Evolutionary conservation across 2,113 vertebrate genomes (phyloP).

Genomic region (Alligator sinensis): DNA sequence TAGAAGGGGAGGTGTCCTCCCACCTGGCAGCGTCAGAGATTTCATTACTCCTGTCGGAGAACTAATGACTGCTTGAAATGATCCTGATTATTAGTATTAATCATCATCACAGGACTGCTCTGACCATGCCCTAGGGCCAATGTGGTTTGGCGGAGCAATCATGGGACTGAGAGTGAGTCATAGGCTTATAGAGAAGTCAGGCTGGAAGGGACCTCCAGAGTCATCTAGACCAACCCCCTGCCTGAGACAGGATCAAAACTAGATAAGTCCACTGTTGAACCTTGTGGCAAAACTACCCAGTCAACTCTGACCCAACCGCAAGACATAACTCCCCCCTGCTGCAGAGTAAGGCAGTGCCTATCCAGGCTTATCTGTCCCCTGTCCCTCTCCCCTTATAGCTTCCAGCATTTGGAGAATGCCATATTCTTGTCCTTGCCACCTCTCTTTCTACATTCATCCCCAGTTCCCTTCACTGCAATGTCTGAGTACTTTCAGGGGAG

Average conservation of each 20-base stretch:
- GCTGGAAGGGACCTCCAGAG: too few species aligned
- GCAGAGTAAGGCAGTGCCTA: too few species aligned
- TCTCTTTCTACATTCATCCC: background rate
- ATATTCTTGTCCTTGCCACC: background rate
- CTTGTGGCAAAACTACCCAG: too few species aligned
- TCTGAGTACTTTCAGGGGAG: background rate
- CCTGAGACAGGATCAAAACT: too few species aligned
- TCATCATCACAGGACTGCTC: background rate
- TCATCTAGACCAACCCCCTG: too few species aligned
- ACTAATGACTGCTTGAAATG: background rate
- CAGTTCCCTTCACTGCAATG: background rate
- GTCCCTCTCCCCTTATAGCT: too few species aligned
- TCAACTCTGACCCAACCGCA: too few species aligned
- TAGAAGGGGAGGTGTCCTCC: background rate
- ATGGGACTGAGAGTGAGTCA: background rate
- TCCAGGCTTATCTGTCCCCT: too few species aligned
- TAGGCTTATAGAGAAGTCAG: too few species aligned
- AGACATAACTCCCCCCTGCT: too few species aligned
- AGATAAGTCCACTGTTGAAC: too few species aligned
- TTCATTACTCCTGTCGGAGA: background rate
- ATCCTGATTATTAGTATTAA: background rate
- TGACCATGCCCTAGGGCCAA: background rate
- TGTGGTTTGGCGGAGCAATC: background rate
- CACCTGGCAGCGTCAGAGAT: background rate
- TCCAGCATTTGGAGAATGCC: background rate